Conservation (phyloP, 2,888 invertebrate species). For the Diarsia mendica region DNA sequence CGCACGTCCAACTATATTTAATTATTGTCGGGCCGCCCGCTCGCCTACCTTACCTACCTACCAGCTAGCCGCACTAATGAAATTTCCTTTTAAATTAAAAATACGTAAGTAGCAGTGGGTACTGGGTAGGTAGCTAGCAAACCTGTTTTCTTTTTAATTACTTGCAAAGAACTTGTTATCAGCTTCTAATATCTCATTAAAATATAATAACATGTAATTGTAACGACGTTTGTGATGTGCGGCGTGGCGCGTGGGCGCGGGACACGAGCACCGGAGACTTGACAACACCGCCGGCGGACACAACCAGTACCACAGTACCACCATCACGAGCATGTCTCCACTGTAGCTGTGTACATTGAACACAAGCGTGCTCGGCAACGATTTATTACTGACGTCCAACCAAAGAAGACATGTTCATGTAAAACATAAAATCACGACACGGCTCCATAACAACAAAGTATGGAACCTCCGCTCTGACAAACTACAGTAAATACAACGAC, state of each 20-base stretch:
- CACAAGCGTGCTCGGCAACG: not conserved
- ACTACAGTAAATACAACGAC: constrained; percentile 4
- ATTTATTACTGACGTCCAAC: constrained; percentile 3
- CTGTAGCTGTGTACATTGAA: not conserved
- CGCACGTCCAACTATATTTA: not conserved
- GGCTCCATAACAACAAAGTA: constrained; percentile 5
- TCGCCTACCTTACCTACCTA: not conserved
- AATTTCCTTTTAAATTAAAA: constrained; percentile 8
- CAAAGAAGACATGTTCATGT: constrained; percentile 13
- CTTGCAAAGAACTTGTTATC: constrained; percentile 4
- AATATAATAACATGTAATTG: constrained; percentile 32
- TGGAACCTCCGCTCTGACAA: not conserved
- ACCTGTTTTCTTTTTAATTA: constrained; percentile 35
- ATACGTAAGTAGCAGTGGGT: constrained; percentile 1
- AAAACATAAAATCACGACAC: constrained; percentile 6
- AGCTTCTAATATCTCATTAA: constrained; percentile 28
- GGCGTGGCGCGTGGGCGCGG: constrained; percentile 14
- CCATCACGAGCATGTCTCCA: not conserved
- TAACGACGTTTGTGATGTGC: not conserved
- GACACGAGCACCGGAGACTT: not conserved
- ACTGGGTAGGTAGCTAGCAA: not conserved
- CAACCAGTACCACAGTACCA: not conserved
- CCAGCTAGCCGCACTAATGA: constrained; percentile 13
- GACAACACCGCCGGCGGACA: not conserved
- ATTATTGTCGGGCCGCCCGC: not conserved